Percentiles rank a stretch among this genome's conserved stretches.
Evolutionary conservation across 2,797 vertebrate species (phyloP).

Genomic region (Aphelocoma californica): DNA sequence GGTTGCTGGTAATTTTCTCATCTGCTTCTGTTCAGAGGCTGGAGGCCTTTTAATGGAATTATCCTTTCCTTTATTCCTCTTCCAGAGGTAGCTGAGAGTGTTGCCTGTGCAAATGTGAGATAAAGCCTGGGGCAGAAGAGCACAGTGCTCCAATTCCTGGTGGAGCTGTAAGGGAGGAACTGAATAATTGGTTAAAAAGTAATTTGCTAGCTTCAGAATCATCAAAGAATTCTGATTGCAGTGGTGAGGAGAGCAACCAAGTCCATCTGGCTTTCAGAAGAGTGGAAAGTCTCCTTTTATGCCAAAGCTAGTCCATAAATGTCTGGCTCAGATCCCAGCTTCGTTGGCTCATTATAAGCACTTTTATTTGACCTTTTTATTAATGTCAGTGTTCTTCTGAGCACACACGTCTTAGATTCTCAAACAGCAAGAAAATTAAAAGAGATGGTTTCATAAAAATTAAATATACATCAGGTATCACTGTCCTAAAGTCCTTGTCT

Average conservation of each 20-base stretch:
- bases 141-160: neutral
- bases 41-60: neutral
- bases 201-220: slow-evolving; percentile 24
- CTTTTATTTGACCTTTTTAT: slow-evolving; percentile 68
- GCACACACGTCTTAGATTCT: slow-evolving; percentile 22
- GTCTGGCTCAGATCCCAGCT: slow-evolving; percentile 37
- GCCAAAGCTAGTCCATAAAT: slow-evolving; percentile 55
- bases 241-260: slow-evolving; percentile 31
- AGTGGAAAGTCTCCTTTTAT: slow-evolving; percentile 44
- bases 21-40: neutral
- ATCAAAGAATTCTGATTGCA: slow-evolving; percentile 49
- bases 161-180: neutral
- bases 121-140: neutral
- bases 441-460: neutral
- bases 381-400: slow-evolving; percentile 42
- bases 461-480: neutral
- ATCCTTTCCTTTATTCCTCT: neutral
- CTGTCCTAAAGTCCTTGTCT: neutral
- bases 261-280: slow-evolving; percentile 52
- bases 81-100: neutral
- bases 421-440: slow-evolving; percentile 15
- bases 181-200: slow-evolving; percentile 15
- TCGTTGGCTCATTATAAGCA: slow-evolving; percentile 46
- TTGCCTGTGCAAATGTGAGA: neutral
- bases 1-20: neutral